phyloP scores from a whole-genome alignment of 2,888 invertebrate species.

The Creontiades dilutus region DNA sequence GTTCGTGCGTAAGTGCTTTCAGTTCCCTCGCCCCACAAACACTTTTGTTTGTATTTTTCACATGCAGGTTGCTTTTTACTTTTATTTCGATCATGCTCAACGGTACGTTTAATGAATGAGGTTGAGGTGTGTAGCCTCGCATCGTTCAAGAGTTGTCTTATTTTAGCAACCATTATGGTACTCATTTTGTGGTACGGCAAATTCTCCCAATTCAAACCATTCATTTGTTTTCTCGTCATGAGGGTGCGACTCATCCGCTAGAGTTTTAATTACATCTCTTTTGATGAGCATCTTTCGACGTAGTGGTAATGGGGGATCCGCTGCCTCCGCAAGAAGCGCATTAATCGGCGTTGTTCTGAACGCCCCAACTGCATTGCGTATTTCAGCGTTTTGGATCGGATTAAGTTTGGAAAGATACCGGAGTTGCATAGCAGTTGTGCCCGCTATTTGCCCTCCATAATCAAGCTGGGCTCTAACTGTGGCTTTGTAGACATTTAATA shows the following conservation, averaged over 20 bases:
- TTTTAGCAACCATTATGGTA: background rate
- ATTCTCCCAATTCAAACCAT: background rate
- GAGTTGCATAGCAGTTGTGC: background rate
- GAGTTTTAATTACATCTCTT: no score
- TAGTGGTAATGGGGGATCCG: background rate
- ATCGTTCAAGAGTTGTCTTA: background rate
- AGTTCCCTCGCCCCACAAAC: no score
- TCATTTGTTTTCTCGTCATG: background rate
- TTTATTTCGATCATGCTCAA: no score
- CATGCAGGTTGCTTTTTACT: no score
- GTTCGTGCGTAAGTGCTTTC: no score
- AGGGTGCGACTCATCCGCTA: constrained; percentile 6
- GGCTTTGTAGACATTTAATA: background rate
- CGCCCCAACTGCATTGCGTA: background rate
- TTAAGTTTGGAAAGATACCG: background rate
- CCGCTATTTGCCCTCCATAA: background rate
- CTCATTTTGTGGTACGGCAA: background rate
- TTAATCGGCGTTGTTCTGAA: background rate
- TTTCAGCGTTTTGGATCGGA: background rate
- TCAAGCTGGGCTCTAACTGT: background rate
- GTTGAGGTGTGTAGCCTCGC: background rate
- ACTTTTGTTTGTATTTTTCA: no score
- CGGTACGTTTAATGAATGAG: background rate
- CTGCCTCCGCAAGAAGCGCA: background rate
- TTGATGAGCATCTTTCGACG: background rate